Evolutionary conservation across 2,888 invertebrate species (phyloP).

Genomic region (Athripsodes cinereus): DNA sequence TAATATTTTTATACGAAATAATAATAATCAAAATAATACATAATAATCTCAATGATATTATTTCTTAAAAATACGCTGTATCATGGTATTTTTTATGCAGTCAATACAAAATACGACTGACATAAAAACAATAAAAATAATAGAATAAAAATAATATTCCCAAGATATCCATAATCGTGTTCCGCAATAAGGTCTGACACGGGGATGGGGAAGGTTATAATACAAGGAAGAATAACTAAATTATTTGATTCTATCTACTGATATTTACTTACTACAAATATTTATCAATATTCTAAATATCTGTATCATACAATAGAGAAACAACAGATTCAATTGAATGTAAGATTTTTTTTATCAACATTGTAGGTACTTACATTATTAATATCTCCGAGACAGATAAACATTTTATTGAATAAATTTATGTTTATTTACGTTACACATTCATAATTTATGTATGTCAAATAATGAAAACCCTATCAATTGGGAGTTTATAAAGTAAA

Average conservation of each 20-base stretch:
- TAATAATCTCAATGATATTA: background rate
- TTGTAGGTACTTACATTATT: no score
- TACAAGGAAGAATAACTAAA: background rate
- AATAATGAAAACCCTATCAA: no score
- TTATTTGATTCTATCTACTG: background rate
- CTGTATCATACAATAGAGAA: no score
- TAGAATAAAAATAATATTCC: background rate
- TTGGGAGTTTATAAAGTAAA: no score
- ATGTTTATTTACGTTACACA: no score
- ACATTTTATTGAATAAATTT: no score
- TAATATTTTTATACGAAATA: constrained; percentile 6
- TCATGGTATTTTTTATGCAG: background rate
- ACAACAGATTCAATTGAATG: no score
- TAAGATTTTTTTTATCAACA: no score
- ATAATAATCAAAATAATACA: background rate
- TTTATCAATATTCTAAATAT: no score
- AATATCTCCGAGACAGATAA: no score
- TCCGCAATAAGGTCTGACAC: background rate
- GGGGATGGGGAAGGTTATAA: background rate
- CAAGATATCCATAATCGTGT: background rate
- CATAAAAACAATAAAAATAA: constrained; percentile 1
- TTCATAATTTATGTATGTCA: no score
- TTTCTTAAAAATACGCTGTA: background rate
- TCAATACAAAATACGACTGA: background rate
- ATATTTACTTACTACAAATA: no score